Evolutionary conservation across 2,113 vertebrate genomes (phyloP), one percentile per base, ranked within the genome.

Genomic region (Dermatemys mawii): DNA sequence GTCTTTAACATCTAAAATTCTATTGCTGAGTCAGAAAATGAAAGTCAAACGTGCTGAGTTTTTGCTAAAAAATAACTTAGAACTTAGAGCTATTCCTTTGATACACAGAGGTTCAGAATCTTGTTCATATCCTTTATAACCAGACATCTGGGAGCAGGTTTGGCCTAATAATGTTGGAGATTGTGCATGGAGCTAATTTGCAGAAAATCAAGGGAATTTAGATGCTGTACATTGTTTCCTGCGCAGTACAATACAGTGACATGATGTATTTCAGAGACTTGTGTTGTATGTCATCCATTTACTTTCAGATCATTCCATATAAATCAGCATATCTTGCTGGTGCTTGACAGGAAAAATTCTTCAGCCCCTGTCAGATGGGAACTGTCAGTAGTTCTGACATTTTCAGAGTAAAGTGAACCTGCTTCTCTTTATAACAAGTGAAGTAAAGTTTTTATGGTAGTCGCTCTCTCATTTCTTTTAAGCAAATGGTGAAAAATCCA

Each of bases 241-340:
- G 21, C 44, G 8, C 26, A 86, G 75, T 41, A 10, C 11, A 41
- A 2, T 90, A 73, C n/a, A 21, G 6, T n/a, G 84, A n/a, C 60
- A 41, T 55, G 80, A 35, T 1, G 21, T 27, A 11, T 0, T 0
- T 41, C 11, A 35, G 54, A 90, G 35, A 6, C 3, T 80, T 89
- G 22, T 78, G 26, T 3, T 90, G 26, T 82, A 89, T 92, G 35
- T 5, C 60, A 49, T 41, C 50, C 2, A 26, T 3, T 91, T 78
- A 81, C 26, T 84, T 88, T 80, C 0, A 92, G 2, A 13, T 75
- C 78, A 53, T 81, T 92, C 13, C 26, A 75, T 78, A 5, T 81
- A 32, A 92, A 49, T 4, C 49, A 1, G 35, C 29, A 35, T 0
- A 2, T 0, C 21, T 91, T 85, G 29, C 86, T 78, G 46, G 17